phyloP scores from a whole-genome alignment of 2,888 invertebrate genomes.

The Ctena decussata region DNA sequence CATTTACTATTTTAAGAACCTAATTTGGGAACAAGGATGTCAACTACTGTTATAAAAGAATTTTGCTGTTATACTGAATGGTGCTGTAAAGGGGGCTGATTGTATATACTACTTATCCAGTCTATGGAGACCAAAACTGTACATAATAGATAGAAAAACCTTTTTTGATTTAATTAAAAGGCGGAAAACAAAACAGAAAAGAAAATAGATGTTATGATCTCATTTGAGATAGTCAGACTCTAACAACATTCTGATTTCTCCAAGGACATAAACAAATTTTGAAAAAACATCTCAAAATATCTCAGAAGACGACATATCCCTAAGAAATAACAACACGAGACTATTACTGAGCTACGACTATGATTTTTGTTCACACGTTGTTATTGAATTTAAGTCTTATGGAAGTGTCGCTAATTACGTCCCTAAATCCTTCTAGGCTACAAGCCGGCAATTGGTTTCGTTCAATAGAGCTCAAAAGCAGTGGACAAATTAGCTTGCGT shows the following conservation, averaged over 20 bases:
- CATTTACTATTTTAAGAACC: too few species aligned
- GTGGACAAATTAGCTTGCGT: constrained; percentile 44
- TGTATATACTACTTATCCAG: too few species aligned
- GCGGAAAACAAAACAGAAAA: not conserved
- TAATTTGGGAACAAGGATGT: too few species aligned
- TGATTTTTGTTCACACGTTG: constrained; percentile 13
- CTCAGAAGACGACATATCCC: not conserved
- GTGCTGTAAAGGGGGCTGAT: too few species aligned
- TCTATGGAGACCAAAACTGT: too few species aligned
- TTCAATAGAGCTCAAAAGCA: constrained; percentile 17
- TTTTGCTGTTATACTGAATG: too few species aligned
- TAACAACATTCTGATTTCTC: constrained; percentile 5
- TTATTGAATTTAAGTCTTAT: constrained; percentile 28
- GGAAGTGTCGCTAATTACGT: constrained; percentile 24
- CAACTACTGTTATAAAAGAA: too few species aligned
- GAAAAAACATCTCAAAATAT: not conserved
- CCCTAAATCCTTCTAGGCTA: constrained; percentile 23
- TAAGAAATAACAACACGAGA: not conserved
- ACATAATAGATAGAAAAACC: not conserved
- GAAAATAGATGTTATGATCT: not conserved
- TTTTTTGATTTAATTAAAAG: not conserved
- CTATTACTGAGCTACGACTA: not conserved
- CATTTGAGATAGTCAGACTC: not conserved
- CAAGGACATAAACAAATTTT: constrained; percentile 2
- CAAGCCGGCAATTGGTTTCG: constrained; percentile 8